These are phyloP conservation scores for Napeogenes sylphis DNA, from an alignment of 2,888 invertebrate species.

Conservation along the genomic window DNA sequence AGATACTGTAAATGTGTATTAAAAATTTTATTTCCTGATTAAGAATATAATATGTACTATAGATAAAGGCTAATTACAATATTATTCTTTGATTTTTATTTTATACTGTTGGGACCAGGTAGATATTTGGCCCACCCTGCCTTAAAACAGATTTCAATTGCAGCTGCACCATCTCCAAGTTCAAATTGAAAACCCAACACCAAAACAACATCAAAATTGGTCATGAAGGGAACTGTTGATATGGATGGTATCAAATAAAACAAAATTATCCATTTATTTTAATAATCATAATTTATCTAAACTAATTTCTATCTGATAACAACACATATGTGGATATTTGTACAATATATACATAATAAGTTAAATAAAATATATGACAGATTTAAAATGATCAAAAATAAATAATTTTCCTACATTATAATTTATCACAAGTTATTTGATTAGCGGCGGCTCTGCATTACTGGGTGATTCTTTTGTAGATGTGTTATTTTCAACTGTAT, in stretches of 20 bases:
- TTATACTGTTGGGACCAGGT: background rate
- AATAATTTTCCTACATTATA: slow-evolving; percentile 1
- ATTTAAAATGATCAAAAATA: slow-evolving; percentile 7
- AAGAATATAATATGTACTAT: slow-evolving; percentile 18
- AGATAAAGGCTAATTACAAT: slow-evolving; percentile 19
- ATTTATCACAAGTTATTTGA: background rate
- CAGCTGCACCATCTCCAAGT: no score
- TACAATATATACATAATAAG: slow-evolving; percentile 49
- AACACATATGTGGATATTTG: slow-evolving; percentile 6
- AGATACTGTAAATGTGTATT: slow-evolving; percentile 20
- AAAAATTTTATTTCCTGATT: slow-evolving; percentile 17
- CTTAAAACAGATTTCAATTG: no score
- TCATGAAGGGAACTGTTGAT: no score
- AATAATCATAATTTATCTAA: slow-evolving; percentile 26
- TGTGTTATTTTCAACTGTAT: slow-evolving; percentile 27
- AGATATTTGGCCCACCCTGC: no score
- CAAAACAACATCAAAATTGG: no score
- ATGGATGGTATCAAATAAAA: no score
- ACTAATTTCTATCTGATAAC: slow-evolving; percentile 16
- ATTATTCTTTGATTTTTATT: slow-evolving; percentile 15
- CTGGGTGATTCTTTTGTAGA: slow-evolving; percentile 9
- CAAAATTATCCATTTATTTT: slow-evolving; percentile 12
- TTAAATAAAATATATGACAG: slow-evolving; percentile 8
- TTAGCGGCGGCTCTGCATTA: background rate
- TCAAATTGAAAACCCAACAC: no score